Evolutionary conservation across 2,113 vertebrate genomes (phyloP), one percentile per base, ranked within the genome.

Genomic region (Toxotes chatareus): DNA sequence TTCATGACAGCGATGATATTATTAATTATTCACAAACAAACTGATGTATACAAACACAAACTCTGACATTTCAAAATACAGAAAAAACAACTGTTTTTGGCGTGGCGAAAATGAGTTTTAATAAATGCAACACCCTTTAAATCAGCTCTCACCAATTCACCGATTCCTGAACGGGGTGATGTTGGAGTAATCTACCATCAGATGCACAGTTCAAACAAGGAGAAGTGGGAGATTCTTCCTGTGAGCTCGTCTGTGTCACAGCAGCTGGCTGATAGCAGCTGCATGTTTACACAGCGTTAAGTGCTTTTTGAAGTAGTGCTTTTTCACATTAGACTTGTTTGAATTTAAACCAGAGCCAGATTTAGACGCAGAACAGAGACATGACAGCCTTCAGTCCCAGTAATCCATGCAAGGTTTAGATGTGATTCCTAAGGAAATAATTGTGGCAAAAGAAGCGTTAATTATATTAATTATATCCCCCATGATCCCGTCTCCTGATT

Each of bases 231-330:
- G 38, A 44, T 14, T 70, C 36, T 63, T 34, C 8, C 57, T 40
- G 61, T 12, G 27, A 70, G 73, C 60, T 19, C 8, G 11, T 27
- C 8, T 40, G 53, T 10, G 11, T 32, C 55, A 3, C 7, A 62
- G 34, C 73, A 83, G 86, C 85, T 74, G 86, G 49, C 65, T 38
- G 86, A 91, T 76, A 85, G 46, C 73, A 62, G 46, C 68, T 8
- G 13, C 47, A 16, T 86, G 78, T 88, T 91, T 90, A 77, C 85
- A 66, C 62, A 76, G 57, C 17, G 67, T 80, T 65, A 73, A 87
- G 84, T 47, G 64, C 53, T 87, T 83, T 88, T 34, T 88, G 53
- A 89, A 89, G 73, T 57, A 7, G 64, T 4, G 36, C 27, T 47
- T 65, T 38, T 63, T 65, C 71, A 73, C 81, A 38, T 67, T 5